Evolutionary conservation across 1,140 invertebrate genomes (phyloP), one percentile per base, ranked within the genome.

Genomic region (Aplysia californica): DNA sequence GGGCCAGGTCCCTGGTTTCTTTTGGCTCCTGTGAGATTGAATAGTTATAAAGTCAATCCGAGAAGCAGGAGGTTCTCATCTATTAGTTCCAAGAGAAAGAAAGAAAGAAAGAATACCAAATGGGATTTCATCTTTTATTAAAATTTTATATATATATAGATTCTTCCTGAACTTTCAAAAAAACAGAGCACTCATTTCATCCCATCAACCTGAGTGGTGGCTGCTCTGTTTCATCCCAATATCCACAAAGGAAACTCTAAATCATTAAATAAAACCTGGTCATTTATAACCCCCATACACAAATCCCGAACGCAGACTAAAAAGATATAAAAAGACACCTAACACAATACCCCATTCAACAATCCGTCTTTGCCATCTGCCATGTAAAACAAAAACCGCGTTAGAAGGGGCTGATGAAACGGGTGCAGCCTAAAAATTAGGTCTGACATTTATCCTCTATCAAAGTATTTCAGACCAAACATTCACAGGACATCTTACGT

Each of bases 1-100:
- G 66, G n/a, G 72, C 72, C 31, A 75, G 50, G 39, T 75, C 61
- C 23, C 61, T n/a, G 18, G 72, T 75, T 64, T 75, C 72, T 66
- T 75, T 75, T 1, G 36, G 59, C 15, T 75, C 72, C 72, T 75
- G 39, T 15, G 39, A 75, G 5, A 73, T 50, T 50, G n/a, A 50
- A 50, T 15, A 50, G 10, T 50, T 50, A 50, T 15, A 50, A 50
- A 50, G n/a, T 50, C n/a, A n/a, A 50, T 10, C 44, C n/a, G 10
- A 15, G 44, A 50, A 50, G n/a, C n/a, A 50, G n/a, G n/a, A 50
- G 44, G 44, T 50, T 50, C 10, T 50, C n/a, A 15, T 10, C n/a
- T 15, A 15, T 50, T 15, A 50, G n/a, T 15, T 15, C n/a, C 10
- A 50, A 50, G n/a, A 50, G 44, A 50, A 50, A 50, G 44, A 50